A percentile compares a stretch with the other conserved stretches of the same genome.
Evolutionary conservation across 30 jellyfish, hydroid and myxozoan genomes (phyloP).

Genomic region (Aurelia aurita complex sp. Pacific): DNA sequence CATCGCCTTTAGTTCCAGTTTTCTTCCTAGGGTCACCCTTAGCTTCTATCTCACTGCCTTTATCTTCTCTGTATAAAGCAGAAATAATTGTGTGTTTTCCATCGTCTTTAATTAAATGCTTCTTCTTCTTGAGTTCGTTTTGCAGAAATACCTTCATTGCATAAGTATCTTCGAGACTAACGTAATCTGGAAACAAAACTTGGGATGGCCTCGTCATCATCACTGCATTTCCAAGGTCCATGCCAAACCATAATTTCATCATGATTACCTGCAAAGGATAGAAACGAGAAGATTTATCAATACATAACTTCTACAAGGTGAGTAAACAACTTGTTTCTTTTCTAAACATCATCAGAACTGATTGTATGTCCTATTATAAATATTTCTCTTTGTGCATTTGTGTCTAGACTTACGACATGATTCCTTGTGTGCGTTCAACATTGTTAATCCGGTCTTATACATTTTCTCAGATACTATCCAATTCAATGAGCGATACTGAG

Average conservation of each 20-base stretch:
- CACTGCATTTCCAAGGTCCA: constrained; percentile 72
- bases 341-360: not conserved
- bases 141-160: constrained; percentile 34
- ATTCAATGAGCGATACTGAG: too few species aligned
- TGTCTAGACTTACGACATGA: too few species aligned
- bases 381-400: too few species aligned
- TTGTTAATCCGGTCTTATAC: too few species aligned
- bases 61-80: constrained; percentile 53
- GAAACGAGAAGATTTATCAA: not conserved
- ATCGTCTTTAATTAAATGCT: constrained; percentile 54
- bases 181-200: constrained; percentile 60
- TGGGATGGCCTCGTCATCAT: constrained; percentile 63
- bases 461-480: too few species aligned
- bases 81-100: constrained; percentile 51
- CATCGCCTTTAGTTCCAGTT: constrained; percentile 55
- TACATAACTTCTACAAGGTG: not conserved
- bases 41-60: constrained; percentile 54
- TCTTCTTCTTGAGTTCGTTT: constrained; percentile 52
- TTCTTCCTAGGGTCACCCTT: constrained; percentile 81
- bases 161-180: constrained; percentile 30
- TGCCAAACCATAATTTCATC: constrained; percentile 68
- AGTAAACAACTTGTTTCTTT: constrained; percentile 7
- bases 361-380: too few species aligned
- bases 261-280: constrained; percentile 27
- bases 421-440: too few species aligned